Percentiles rank a stretch among this genome's conserved stretches.
Conservation (phyloP, 2,113 vertebrate genomes). For the Tragelaphus strepsiceros region DNA sequence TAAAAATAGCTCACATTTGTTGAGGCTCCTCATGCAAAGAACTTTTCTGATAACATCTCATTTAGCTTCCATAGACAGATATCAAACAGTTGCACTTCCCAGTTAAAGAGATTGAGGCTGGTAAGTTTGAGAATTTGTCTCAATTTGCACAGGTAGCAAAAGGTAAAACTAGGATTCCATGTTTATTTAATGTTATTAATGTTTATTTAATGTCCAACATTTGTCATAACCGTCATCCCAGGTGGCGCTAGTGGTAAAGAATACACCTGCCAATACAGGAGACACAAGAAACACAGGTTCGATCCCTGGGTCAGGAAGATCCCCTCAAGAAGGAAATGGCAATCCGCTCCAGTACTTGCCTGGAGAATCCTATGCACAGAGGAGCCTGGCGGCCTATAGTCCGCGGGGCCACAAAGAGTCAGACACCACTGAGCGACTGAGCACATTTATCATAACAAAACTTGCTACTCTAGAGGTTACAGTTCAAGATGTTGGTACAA, state of each 20-base stretch:
- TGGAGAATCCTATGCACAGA: not conserved
- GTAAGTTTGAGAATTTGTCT: not conserved
- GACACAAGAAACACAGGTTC: not conserved
- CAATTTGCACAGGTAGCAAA: not conserved
- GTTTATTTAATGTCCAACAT: not conserved
- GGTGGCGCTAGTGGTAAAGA: not conserved
- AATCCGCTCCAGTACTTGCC: not conserved
- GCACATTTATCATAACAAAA: not conserved
- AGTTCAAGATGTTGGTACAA: not conserved
- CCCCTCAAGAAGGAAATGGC: not conserved
- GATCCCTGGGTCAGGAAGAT: not conserved
- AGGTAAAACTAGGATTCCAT: not conserved
- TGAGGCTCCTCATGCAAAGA: not conserved
- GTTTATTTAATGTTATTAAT: not conserved
- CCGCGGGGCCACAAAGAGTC: rapidly evolving
- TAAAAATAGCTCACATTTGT: not conserved
- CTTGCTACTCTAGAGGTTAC: not conserved
- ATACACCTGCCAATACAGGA: not conserved
- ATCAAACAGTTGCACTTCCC: not conserved
- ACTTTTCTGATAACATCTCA: not conserved
- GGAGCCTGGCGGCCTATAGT: not conserved
- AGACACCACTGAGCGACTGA: rapidly evolving
- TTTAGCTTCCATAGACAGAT: not conserved
- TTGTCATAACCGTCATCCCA: not conserved
- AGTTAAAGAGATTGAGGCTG: not conserved